A percentile compares a stretch with the other conserved stretches of the same genome.
Conservation (phyloP, 2,888 invertebrate genomes). For the Heliothis peltigera region DNA sequence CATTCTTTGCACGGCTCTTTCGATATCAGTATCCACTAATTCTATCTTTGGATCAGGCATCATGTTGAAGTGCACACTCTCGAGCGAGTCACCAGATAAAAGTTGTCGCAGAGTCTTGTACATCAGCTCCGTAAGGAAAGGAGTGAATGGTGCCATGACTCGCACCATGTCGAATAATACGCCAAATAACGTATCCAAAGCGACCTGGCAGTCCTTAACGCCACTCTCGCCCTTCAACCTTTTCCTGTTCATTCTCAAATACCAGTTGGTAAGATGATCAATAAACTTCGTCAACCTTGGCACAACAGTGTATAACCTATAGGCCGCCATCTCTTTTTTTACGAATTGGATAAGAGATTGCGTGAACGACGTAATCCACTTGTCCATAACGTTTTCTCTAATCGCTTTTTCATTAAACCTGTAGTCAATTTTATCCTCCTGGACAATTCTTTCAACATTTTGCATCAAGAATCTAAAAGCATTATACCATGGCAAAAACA, state of each 20-base stretch:
- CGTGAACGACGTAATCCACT: conserved; percentile 99
- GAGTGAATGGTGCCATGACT: conserved; percentile 99
- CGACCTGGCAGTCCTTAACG: conserved; percentile 94
- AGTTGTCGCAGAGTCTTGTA: conserved; percentile 95
- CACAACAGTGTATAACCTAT: conserved; percentile 98
- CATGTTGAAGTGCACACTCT: conserved; percentile 98
- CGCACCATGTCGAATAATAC: conserved; percentile 96
- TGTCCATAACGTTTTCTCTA: conserved; percentile 96
- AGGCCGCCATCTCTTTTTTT: conserved; percentile 97
- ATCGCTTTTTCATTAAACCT: conserved; percentile 88
- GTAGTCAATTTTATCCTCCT: conserved; percentile 91
- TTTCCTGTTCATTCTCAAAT: conserved; percentile 98
- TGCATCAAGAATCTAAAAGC: conserved; percentile 98
- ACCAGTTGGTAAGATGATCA: conserved; percentile 99
- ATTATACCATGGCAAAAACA: conserved; percentile 99
- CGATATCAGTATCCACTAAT: conserved; percentile 95
- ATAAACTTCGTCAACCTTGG: conserved; percentile 98
- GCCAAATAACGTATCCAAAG: conserved; percentile 96
- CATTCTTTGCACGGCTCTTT: conserved; percentile 97
- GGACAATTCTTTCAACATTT: conserved; percentile 95
- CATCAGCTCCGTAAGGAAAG: conserved; percentile 98
- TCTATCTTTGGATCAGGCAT: conserved; percentile 93
- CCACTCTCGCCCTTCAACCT: conserved; percentile 98
- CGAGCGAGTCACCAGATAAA: conserved; percentile 87
- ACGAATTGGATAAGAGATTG: conserved; percentile 97